Evolutionary conservation across 2,888 invertebrate genomes (phyloP).

Genomic region (Molanna angustata): DNA sequence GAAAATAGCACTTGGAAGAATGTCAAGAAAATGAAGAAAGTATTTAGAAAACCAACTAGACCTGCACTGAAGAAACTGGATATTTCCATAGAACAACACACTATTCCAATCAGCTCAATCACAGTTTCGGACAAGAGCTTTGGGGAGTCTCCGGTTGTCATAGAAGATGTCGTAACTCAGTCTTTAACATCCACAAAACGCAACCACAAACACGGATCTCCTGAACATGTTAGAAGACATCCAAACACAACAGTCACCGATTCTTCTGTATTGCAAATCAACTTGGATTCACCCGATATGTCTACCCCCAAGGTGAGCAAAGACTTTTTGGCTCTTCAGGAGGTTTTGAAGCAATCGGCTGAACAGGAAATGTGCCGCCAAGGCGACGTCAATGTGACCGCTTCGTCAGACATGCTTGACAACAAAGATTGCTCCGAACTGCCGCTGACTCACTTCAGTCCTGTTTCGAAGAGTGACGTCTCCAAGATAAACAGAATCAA

Average conservation of each 20-base stretch:
- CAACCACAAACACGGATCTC: not conserved
- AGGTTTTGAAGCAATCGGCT: not conserved
- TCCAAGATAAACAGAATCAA: slow-evolving; percentile 2
- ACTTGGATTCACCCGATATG: slow-evolving; percentile 4
- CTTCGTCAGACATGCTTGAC: not conserved
- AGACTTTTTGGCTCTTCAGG: slow-evolving; percentile 10
- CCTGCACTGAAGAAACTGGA: slow-evolving; percentile 47
- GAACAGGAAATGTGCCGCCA: not conserved
- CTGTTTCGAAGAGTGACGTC: slow-evolving; percentile 1
- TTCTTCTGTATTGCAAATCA: not conserved
- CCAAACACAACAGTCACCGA: not conserved
- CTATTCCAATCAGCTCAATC: not conserved
- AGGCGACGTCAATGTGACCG: not conserved
- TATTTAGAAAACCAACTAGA: slow-evolving; percentile 48
- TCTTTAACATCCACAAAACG: no score
- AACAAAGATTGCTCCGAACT: slow-evolving; percentile 2
- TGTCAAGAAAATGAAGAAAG: slow-evolving; percentile 51
- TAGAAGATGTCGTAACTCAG: slow-evolving; percentile 2
- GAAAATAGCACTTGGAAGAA: slow-evolving; percentile 46
- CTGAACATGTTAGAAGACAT: slow-evolving; percentile 5
- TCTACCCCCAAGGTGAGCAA: slow-evolving; percentile 2
- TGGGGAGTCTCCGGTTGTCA: not conserved
- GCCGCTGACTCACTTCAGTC: slow-evolving; percentile 11
- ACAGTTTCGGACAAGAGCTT: not conserved
- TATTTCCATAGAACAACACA: slow-evolving; percentile 44